Percentiles rank a stretch among this genome's conserved stretches.
phyloP scores from a whole-genome alignment of 2,113 vertebrate species.

The Equus quagga region DNA sequence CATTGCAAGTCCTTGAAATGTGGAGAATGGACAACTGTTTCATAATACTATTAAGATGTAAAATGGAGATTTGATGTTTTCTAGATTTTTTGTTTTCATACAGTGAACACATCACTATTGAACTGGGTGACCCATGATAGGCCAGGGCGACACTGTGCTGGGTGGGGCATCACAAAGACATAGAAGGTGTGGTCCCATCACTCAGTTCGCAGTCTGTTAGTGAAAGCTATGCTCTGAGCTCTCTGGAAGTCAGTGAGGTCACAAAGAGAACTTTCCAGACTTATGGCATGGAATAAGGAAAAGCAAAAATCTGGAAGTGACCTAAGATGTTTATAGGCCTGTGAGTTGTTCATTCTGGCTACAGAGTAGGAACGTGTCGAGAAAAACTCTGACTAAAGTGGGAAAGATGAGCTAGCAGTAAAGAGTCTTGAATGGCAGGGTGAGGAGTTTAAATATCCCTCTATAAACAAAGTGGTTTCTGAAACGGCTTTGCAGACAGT shows the following conservation, averaged over 20 bases:
- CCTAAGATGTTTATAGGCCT: not conserved
- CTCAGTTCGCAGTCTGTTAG: not conserved
- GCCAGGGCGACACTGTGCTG: rapidly evolving
- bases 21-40: not conserved
- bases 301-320: not conserved
- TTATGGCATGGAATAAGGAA: not conserved
- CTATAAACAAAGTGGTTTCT: not conserved
- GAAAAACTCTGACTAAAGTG: not conserved
- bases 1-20: not conserved
- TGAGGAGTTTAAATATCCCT: not conserved
- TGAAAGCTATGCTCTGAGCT: not conserved
- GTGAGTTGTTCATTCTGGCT: not conserved
- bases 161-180: rapidly evolving
- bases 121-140: not conserved
- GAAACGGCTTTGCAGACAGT: too few species aligned
- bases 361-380: not conserved
- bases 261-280: not conserved
- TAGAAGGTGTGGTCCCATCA: rapidly evolving
- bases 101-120: not conserved
- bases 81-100: not conserved
- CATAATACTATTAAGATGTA: not conserved
- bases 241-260: not conserved
- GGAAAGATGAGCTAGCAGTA: not conserved
- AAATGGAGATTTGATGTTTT: not conserved
- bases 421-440: not conserved